Base-by-base conservation (phyloP, 2,113 vertebrate species). In the Craseonycteris thonglongyai region DNA sequence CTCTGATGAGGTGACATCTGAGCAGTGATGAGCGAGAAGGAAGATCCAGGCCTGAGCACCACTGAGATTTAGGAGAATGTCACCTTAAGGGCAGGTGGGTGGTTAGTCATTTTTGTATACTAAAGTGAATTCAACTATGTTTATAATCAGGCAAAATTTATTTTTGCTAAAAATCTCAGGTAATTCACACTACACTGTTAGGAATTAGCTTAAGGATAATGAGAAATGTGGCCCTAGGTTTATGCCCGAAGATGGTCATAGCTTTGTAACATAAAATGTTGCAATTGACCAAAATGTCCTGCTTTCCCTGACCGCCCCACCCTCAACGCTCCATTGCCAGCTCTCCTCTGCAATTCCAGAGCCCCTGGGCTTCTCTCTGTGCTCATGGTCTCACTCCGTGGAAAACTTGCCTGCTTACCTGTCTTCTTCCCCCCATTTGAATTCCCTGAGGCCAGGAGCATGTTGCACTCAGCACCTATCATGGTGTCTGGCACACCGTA, bases 161-260 rank as follows among this genome's bases (percentile, higher is more conserved):
- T 47, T 83, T 58, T 90, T 74, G 72, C 72, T 92, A 86, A 85
- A 89, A 94, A 69, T 76, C 68, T 86, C 35, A 49, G 59, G 75
- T 18, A 89, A 92, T n/a, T 89, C 42, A 78, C 49, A 81, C 13
- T 76, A 13, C 12, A 93, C 61, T 87, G 92, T 21, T 58, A 72
- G n/a, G 18, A 83, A 59, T 72, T 83, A 45, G 65, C n/a, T 93
- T 82, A 90, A 68, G 65, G 78, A 72, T 47, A 74, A 84, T 68
- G 15, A 40, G 59, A 95, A 92, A 69, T 87, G 30, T 16, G 28
- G 80, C n/a, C 61, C 65, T 38, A 65, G 54, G 22, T 81, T 65
- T 79, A 88, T 65, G 74, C 6, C 79, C 51, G 59, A n/a, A 45
- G 18, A 63, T 59, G 35, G 66, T 82, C 33, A n/a, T n/a, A 84